A percentile compares a stretch with the other conserved stretches of the same genome.
These are phyloP conservation scores for Eupithecia subfuscata DNA, from an alignment of 2,888 invertebrate species.

Conservation along the genomic window DNA sequence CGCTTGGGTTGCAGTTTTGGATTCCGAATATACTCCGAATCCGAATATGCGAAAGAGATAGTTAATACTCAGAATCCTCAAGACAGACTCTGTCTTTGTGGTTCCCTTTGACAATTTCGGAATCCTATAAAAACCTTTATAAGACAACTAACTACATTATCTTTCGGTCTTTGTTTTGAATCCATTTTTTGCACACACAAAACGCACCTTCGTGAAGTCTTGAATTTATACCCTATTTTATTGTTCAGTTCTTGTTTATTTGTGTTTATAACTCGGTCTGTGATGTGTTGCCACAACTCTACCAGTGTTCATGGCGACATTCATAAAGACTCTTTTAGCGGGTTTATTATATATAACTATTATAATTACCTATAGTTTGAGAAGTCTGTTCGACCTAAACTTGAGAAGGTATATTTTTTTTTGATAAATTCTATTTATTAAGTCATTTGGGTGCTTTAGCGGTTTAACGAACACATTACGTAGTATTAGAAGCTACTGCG, in stretches of 20 bases:
- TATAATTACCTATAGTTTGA: too few species aligned
- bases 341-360: too few species aligned
- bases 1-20: not conserved
- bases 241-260: not conserved
- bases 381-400: too few species aligned
- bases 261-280: not conserved
- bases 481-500: not conserved
- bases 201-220: not conserved
- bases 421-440: too few species aligned
- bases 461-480: not conserved
- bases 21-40: not conserved
- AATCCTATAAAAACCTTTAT: too few species aligned
- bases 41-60: not conserved
- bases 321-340: too few species aligned
- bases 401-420: too few species aligned
- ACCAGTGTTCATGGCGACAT: not conserved
- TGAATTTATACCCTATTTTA: not conserved
- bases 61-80: not conserved
- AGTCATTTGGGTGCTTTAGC: not conserved
- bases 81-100: not conserved
- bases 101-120: not conserved
- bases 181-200: not conserved
- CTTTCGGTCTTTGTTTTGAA: not conserved
- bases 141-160: too few species aligned
- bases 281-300: not conserved